Evolutionary conservation across 2,113 vertebrate genomes (phyloP), one percentile per base, ranked within the genome.

Genomic region (Telmatochromis sp.): DNA sequence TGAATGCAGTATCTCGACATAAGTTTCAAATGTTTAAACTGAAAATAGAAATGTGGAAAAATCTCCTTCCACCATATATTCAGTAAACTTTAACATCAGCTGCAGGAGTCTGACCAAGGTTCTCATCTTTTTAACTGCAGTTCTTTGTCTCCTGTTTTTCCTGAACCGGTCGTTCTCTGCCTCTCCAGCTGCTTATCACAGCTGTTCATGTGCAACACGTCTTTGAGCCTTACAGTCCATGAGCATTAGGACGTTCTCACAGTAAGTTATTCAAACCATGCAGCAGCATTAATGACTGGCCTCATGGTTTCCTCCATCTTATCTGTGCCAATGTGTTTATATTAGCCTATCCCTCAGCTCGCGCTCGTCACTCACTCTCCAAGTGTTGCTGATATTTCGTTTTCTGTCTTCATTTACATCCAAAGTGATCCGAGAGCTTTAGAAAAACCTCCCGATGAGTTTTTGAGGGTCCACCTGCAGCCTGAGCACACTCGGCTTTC

Each of bases 141-240:
- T 37, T 68, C 31, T 35, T 63, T 35, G 9, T n/a, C 58, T 63
- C 31, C 1, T 63, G 58, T n/a, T 63, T 63, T 19, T 35, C 5
- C 28, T 63, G 58, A 63, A 33, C 2, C 0, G 12, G 26, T 33
- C 28, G 3, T 60, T 31, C 57, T 10, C 15, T 33, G 15, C 9
- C 0, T 33, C 28, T 63, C 28, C 58, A 63, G 28, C 15, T 63
- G 28, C 0, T 19, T 33, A 33, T 33, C 58, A 63, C 28, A 33
- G 28, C 58, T 19, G 58, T 33, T 63, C 58, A 0, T 63, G 58
- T 63, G 28, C 58, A 63, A 31, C 15, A 11, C 1, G 2, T 63
- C 28, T 63, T 60, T 33, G 33, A 10, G 57, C 28, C 0, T 60
- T 7, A 63, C 31, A 63, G 9, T 19, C 57, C 8, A 3, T 3